Conservation (phyloP, 1,140 invertebrate genomes). For the Caenorhabditis tropicalis region DNA sequence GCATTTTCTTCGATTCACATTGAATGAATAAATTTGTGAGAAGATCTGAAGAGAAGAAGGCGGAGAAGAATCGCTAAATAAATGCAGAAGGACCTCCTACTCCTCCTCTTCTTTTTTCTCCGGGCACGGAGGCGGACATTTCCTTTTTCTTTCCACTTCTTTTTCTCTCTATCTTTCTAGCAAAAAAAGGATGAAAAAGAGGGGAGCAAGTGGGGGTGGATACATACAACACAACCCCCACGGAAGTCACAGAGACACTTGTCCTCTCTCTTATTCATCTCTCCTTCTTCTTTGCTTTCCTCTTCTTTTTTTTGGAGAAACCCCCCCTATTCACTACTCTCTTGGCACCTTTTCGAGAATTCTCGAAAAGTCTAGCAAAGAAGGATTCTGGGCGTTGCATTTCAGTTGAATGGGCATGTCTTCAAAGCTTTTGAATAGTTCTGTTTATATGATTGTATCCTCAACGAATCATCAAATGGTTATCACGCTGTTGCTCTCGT, state of each 20-base stretch:
- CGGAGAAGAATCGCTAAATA: neutral
- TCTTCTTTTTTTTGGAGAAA: neutral
- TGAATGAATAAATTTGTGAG: constrained; percentile 25
- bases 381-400: too few species aligned
- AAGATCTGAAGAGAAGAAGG: neutral
- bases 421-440: neutral
- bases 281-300: constrained; percentile 5
- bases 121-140: constrained; percentile 37
- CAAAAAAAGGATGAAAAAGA: neutral
- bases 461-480: too few species aligned
- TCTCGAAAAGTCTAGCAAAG: neutral
- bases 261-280: neutral
- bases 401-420: too few species aligned
- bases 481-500: too few species aligned
- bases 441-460: too few species aligned
- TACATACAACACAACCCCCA: constrained; percentile 43
- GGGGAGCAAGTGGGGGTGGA: constrained; percentile 32
- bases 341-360: neutral
- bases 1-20: neutral
- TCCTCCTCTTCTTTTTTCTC: neutral
- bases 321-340: neutral
- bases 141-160: neutral
- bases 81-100: constrained; percentile 33
- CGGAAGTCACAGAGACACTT: constrained; percentile 31
- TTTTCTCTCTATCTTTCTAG: neutral